Percentiles rank a stretch among this genome's conserved stretches.
Evolutionary conservation across 2,797 vertebrate genomes (phyloP).

Genomic region (Bufotes viridis): DNA sequence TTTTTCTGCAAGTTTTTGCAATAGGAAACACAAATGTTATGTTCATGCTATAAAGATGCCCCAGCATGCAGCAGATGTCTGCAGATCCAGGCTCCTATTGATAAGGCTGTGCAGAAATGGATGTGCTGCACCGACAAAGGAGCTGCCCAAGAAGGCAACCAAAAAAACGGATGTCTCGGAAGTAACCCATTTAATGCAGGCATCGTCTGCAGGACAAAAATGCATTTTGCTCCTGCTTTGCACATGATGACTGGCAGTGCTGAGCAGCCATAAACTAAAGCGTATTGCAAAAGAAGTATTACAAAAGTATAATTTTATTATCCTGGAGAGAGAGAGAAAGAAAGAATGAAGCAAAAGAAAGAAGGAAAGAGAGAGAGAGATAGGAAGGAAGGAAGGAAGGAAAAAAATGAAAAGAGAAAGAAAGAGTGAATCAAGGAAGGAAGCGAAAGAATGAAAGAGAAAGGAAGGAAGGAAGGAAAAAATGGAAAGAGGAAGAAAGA

Average conservation of each 20-base stretch:
- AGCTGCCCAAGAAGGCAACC: too few relatives aligned
- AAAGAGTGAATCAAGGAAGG: too few relatives aligned
- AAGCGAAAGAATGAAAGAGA: too few relatives aligned
- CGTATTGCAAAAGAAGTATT: not conserved
- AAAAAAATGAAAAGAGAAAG: too few relatives aligned
- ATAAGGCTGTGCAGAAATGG: not conserved
- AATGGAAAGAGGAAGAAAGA: too few relatives aligned
- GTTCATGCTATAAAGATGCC: too few relatives aligned
- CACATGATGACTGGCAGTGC: not conserved
- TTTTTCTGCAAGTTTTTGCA: not conserved
- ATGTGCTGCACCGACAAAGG: not conserved
- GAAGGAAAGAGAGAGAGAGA: too few relatives aligned
- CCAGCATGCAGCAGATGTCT: not conserved
- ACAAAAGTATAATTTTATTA: not conserved
- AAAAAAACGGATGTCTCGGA: not conserved
- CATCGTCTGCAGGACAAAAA: not conserved
- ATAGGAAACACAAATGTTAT: not conserved
- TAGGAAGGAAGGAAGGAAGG: too few relatives aligned
- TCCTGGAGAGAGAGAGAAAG: not conserved
- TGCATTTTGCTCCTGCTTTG: not conserved
- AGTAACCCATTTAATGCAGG: not conserved
- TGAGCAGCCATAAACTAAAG: not conserved
- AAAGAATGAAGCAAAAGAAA: not conserved
- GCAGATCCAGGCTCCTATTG: not conserved
- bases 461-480: too few relatives aligned